Conservation (phyloP, 2,797 vertebrate genomes). For the Malurus leucopterus region DNA sequence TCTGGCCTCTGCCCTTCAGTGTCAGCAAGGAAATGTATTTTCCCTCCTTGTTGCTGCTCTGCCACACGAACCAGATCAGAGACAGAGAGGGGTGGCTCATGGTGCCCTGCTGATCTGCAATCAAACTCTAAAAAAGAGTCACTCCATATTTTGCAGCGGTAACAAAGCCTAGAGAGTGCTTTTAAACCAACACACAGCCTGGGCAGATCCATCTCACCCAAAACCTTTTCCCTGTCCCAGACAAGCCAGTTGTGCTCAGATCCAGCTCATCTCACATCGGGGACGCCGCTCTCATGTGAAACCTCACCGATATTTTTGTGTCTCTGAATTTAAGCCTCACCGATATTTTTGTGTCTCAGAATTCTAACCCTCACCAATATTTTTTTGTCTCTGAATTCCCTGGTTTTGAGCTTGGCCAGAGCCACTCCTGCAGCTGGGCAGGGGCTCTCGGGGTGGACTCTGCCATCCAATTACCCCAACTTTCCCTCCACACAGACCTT, state of each 20-base stretch:
- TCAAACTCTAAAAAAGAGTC: not conserved
- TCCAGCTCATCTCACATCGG: not conserved
- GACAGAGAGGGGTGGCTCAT: not conserved
- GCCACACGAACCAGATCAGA: not conserved
- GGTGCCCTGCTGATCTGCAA: not conserved
- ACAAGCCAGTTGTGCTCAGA: not conserved
- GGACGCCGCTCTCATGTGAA: not conserved
- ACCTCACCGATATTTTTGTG: not conserved
- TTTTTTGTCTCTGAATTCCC: not conserved
- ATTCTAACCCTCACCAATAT: not conserved
- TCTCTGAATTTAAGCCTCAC: not conserved
- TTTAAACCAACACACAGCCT: not conserved
- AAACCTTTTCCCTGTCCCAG: not conserved
- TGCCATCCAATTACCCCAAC: not conserved
- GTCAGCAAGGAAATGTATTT: not conserved
- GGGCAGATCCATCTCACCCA: not conserved
- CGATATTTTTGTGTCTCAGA: not conserved
- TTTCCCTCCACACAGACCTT: not conserved
- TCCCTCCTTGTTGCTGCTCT: not conserved
- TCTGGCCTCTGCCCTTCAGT: not conserved
- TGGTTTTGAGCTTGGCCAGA: not conserved
- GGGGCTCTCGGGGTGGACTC: not conserved
- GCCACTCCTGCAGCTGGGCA: accelerated
- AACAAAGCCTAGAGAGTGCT: not conserved
- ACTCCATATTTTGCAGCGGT: not conserved